Evolutionary conservation across 2,797 vertebrate species (phyloP).

Genomic region (Pempheris klunzingeri): DNA sequence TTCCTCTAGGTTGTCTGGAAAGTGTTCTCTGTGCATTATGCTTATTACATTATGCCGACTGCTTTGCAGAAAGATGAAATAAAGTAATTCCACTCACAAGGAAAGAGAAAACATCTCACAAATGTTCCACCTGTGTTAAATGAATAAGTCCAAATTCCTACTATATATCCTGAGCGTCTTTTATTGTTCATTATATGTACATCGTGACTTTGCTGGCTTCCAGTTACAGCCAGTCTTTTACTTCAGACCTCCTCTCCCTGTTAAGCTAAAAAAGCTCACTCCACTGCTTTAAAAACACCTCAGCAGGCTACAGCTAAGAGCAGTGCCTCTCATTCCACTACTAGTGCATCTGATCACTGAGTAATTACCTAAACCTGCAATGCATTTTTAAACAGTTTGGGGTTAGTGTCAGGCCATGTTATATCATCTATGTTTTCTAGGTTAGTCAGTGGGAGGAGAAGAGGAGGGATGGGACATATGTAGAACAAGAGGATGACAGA

Average conservation of each 20-base stretch:
- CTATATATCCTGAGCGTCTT: background rate
- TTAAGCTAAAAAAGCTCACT: too few relatives aligned
- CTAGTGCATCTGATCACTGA: conserved; percentile 51
- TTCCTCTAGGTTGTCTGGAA: background rate
- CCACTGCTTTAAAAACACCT: background rate
- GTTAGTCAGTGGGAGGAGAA: conserved; percentile 42
- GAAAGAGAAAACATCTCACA: background rate
- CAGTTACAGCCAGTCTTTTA: background rate
- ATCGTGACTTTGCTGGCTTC: background rate
- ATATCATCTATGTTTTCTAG: conserved; percentile 43
- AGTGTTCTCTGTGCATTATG: background rate
- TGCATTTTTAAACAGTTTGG: conserved; percentile 72
- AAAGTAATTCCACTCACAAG: conserved; percentile 3
- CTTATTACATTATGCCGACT: background rate
- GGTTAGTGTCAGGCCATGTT: conserved; percentile 50
- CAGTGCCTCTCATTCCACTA: conserved; percentile 28
- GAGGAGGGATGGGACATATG: conserved; percentile 2
- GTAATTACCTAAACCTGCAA: conserved; percentile 54
- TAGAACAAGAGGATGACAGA: conserved; percentile 1
- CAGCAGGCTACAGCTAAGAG: background rate
- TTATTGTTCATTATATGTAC: background rate
- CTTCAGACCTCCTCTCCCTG: background rate
- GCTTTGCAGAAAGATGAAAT: background rate
- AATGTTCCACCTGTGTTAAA: too few relatives aligned
- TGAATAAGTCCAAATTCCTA: background rate